These are phyloP conservation scores for Hirtodrosophila alboralis DNA, from an alignment of 2,888 invertebrate species.

Conservation along the genomic window DNA sequence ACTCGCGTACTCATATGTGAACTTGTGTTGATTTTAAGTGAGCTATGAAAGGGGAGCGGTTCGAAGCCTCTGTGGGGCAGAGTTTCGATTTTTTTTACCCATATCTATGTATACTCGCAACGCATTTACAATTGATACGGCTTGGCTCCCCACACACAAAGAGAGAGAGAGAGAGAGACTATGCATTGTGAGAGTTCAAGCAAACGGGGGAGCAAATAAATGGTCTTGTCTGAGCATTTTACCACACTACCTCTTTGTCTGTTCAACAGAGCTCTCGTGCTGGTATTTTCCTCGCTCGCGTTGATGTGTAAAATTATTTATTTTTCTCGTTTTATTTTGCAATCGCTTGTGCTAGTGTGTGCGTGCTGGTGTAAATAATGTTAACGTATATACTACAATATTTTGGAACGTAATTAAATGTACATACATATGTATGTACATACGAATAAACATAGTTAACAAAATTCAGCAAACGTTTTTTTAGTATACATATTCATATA, in stretches of 20 bases:
- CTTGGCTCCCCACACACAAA: constrained; percentile 37
- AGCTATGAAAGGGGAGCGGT: constrained; percentile 57
- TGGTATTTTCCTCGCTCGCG: constrained; percentile 57
- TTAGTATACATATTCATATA: constrained; percentile 77
- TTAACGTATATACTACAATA: constrained; percentile 27
- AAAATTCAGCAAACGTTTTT: constrained; percentile 51
- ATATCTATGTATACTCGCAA: constrained; percentile 71
- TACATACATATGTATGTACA: constrained; percentile 12
- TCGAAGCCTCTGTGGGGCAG: constrained; percentile 51
- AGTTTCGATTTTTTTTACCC: constrained; percentile 70
- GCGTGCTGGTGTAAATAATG: constrained; percentile 35
- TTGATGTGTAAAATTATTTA: constrained; percentile 68
- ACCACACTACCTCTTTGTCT: constrained; percentile 73
- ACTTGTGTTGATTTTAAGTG: constrained; percentile 67
- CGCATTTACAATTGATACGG: constrained; percentile 59
- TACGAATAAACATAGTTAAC: constrained; percentile 29
- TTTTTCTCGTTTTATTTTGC: constrained; percentile 52
- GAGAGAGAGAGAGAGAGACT: constrained; percentile 29
- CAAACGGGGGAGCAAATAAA: constrained; percentile 48
- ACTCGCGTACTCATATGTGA: constrained; percentile 30
- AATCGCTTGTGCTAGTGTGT: constrained; percentile 30
- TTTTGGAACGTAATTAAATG: constrained; percentile 35
- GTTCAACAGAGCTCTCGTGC: constrained; percentile 63
- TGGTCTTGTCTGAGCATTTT: constrained; percentile 60
- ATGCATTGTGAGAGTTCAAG: constrained; percentile 47